These are phyloP conservation scores for Mormyrops attenuatus DNA, from an alignment of 2,797 vertebrate species.

Conservation along the genomic window DNA sequence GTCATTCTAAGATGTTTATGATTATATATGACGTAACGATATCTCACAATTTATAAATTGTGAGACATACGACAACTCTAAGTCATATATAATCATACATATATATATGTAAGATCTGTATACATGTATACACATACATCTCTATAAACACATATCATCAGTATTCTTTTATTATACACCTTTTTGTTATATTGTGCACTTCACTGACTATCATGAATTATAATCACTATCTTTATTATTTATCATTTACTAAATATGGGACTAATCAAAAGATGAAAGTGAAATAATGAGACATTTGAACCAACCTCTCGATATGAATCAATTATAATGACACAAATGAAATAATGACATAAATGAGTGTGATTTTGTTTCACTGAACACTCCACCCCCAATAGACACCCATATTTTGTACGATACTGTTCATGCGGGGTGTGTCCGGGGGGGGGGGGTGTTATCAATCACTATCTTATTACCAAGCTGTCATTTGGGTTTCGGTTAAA, in stretches of 20 bases:
- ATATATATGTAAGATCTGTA: background rate
- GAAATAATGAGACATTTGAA: background rate
- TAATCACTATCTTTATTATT: background rate
- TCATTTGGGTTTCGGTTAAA: slow-evolving; percentile 74
- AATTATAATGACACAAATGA: background rate
- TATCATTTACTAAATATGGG: background rate
- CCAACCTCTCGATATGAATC: background rate
- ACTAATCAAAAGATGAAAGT: background rate
- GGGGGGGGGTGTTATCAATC: slow-evolving; percentile 69
- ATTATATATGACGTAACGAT: background rate
- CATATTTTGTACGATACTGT: slow-evolving; percentile 57
- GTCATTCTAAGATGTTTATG: background rate
- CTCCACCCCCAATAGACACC: slow-evolving; percentile 1
- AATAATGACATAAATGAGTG: no score
- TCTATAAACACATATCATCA: background rate
- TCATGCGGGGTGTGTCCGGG: slow-evolving; percentile 49
- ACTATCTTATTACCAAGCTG: slow-evolving; percentile 75
- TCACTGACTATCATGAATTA: background rate
- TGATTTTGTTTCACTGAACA: background rate
- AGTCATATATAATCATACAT: background rate
- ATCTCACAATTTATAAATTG: background rate
- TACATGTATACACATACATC: background rate
- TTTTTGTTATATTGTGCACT: background rate
- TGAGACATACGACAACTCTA: background rate
- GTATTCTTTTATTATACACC: background rate